phyloP scores from a whole-genome alignment of 2,888 invertebrate genomes.

The Myopa tessellatipennis region DNA sequence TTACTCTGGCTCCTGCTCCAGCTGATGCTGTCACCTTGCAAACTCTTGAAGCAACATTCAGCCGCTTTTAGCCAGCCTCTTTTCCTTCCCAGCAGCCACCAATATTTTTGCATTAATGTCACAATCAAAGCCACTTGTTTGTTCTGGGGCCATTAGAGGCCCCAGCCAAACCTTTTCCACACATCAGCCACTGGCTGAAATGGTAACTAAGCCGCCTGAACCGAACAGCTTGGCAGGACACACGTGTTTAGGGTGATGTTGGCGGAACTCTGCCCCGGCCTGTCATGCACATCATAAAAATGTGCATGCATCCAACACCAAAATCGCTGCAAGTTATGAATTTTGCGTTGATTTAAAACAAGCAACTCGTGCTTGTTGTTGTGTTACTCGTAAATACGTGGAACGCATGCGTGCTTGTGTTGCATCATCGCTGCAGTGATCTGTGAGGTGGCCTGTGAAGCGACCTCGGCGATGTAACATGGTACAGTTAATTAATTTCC shows the following conservation, averaged over 20 bases:
- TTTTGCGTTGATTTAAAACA: constrained; percentile 23
- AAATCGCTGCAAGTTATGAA: constrained; percentile 37
- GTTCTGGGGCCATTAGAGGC: constrained; percentile 1
- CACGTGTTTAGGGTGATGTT: background rate
- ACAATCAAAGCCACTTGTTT: constrained; percentile 33
- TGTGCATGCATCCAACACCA: background rate
- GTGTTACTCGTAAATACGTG: background rate
- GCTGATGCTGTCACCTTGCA: background rate
- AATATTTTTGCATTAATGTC: constrained; percentile 37
- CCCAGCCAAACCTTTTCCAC: background rate
- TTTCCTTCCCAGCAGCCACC: background rate
- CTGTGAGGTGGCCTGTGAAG: background rate
- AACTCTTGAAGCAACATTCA: background rate
- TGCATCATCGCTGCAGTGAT: background rate
- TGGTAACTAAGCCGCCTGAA: background rate
- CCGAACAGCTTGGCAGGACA: too few species aligned
- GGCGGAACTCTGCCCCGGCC: background rate
- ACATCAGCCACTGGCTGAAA: background rate
- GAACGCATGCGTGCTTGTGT: too few species aligned
- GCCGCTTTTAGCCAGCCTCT: background rate
- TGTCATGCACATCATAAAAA: constrained; percentile 31
- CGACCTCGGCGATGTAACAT: background rate
- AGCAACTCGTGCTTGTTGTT: background rate
- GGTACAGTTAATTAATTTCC: constrained; percentile 35
- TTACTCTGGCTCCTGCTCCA: background rate